phyloP scores from a whole-genome alignment of 1,140 invertebrate species.

The Zaprionus tsacasi region DNA sequence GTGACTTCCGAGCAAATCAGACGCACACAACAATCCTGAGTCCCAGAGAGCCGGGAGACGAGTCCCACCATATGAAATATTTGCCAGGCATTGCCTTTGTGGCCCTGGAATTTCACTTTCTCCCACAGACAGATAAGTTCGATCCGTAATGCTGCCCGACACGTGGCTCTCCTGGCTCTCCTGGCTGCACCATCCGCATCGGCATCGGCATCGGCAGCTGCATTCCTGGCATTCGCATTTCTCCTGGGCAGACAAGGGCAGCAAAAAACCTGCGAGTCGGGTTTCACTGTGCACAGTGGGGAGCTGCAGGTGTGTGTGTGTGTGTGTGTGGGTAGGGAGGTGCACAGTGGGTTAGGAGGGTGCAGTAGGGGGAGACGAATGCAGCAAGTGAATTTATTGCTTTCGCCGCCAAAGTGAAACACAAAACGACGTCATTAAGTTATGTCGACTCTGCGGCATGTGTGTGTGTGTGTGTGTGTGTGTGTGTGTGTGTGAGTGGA shows the following conservation, averaged over 20 bases:
- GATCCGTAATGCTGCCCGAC: conserved; percentile 16
- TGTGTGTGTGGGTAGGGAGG: too few relatives aligned
- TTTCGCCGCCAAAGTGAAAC: conserved; percentile 73
- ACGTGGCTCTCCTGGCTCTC: conserved; percentile 7
- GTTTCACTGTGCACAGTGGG: conserved; percentile 31
- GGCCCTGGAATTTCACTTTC: conserved; percentile 73
- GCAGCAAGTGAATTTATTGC: conserved; percentile 72
- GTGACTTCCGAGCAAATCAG: conserved; percentile 56
- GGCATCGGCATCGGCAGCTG: conserved; percentile 26
- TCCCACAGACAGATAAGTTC: conserved; percentile 46
- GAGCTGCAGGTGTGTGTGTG: neutral
- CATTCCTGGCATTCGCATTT: conserved; percentile 61
- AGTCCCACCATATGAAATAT: conserved; percentile 65
- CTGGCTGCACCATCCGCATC: neutral
- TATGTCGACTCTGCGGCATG: conserved; percentile 57
- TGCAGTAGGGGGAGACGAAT: conserved; percentile 5
- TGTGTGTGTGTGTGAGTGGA: conserved; percentile 23
- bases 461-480: conserved; percentile 14
- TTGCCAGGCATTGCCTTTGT: conserved; percentile 47
- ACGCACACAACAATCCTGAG: conserved; percentile 28
- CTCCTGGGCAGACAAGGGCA: conserved; percentile 38
- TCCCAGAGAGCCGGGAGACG: neutral
- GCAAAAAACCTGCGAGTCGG: conserved; percentile 16
- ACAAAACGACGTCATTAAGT: conserved; percentile 80
- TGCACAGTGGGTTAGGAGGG: too few relatives aligned